Evolutionary conservation across 2,888 invertebrate species (phyloP), one percentile per base, ranked within the genome.

Genomic region (Molanna angustata): DNA sequence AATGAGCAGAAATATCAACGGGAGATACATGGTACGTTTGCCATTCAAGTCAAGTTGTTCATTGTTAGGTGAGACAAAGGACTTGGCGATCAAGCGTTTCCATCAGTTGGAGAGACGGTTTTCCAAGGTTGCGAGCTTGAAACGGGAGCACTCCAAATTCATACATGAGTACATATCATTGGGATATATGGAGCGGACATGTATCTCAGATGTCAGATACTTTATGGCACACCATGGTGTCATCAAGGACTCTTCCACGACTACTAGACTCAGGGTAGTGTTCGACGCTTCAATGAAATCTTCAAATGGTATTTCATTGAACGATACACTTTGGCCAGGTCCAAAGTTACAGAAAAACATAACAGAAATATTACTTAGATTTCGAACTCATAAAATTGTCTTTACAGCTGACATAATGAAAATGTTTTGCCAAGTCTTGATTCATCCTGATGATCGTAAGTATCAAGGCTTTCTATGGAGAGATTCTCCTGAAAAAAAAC

Each of bases 341-440:
- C 14, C 17, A 4, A 37, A 37, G 18, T 37, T 37, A 16, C 37
- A 37, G 13, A 37, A 37, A 9, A 18, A 37, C 16, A 18, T 37
- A 37, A 37, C 18, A 18, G 37, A 37, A 6, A 37, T 37, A 17
- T 37, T 37, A 18, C 16, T 37, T 37, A 6, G 37, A 13, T 37
- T 37, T 17, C 16, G 37, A 37, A 6, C 13, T 6, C 37, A 37
- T 16, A 17, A 17, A 37, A 18, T 37, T 16, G 37, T 17, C 9
- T 37, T 37, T 37, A 16, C 18, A 4, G 37, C 37, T 4, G 37
- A 37, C 11, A 16, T 37, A 6, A 6, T 17, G 18, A 16, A 37
- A 37, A 37, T 37, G 37, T 37, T 17, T 37, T 17, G 37, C 16
- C 37, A 37, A 37, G 18, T 37, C 18, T 17, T 18, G 11, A 16